Evolutionary conservation across 2,113 vertebrate genomes (phyloP).

Genomic region (Poecile atricapillus): DNA sequence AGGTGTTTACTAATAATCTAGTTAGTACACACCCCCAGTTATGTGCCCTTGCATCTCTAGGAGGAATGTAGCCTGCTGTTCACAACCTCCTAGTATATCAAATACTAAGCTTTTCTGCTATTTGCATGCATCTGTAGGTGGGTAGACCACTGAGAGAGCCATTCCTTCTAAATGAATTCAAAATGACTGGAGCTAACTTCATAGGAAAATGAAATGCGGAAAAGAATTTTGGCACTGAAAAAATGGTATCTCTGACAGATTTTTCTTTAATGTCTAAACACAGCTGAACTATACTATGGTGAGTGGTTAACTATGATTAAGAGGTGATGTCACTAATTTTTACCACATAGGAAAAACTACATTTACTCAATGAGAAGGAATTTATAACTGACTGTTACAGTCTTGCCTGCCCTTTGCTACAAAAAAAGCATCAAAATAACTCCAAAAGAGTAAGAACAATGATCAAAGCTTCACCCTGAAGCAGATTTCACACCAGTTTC

Average conservation of each 20-base stretch:
- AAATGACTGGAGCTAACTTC: constrained; percentile 27
- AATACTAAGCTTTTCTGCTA: background rate
- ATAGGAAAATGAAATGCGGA: background rate
- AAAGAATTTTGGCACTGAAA: constrained; percentile 11
- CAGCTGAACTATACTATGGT: background rate
- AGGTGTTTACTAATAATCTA: background rate
- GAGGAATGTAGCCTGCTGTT: background rate
- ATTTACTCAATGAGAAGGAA: background rate
- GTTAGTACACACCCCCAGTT: background rate
- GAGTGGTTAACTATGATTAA: background rate
- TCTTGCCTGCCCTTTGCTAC: background rate
- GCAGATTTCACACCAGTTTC: constrained; percentile 10
- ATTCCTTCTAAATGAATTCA: constrained; percentile 35
- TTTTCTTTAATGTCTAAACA: constrained; percentile 10
- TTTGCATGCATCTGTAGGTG: background rate
- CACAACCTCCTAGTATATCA: background rate
- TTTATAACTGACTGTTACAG: background rate
- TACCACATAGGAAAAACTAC: background rate
- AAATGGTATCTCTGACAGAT: background rate
- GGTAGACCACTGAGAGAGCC: background rate
- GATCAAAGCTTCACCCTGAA: background rate
- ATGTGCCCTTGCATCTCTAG: background rate
- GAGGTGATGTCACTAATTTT: background rate
- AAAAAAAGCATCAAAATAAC: background rate
- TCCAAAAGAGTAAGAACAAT: background rate